Evolutionary conservation across 1,140 invertebrate genomes (phyloP).

Genomic region (Drosophila takahashii): DNA sequence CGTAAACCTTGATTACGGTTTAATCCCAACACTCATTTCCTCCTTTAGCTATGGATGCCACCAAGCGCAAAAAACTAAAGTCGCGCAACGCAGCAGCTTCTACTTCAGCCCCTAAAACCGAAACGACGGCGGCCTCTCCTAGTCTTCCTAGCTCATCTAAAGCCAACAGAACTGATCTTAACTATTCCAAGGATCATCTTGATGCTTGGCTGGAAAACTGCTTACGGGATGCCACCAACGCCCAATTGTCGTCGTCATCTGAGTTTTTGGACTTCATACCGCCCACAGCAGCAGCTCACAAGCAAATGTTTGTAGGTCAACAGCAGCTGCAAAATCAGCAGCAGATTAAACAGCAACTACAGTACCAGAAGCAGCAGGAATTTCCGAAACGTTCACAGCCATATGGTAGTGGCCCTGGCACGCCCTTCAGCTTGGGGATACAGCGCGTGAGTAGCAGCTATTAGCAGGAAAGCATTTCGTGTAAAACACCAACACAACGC

Average conservation of each 20-base stretch:
- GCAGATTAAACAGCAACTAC: constrained; percentile 36
- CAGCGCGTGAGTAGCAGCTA: constrained; percentile 72
- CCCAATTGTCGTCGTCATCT: constrained; percentile 79
- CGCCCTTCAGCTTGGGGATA: constrained; percentile 78
- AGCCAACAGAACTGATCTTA: constrained; percentile 32
- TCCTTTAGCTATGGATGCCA: constrained; percentile 49
- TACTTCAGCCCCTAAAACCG: constrained; percentile 10
- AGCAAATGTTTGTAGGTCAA: constrained; percentile 47
- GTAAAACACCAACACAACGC: constrained; percentile 1
- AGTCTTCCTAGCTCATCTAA: constrained; percentile 27
- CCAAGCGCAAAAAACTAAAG: constrained; percentile 79
- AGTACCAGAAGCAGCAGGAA: constrained; percentile 61
- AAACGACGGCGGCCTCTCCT: constrained; percentile 9
- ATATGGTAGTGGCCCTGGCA: constrained; percentile 49
- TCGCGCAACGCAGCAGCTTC: constrained; percentile 61
- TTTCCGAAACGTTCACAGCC: constrained; percentile 64
- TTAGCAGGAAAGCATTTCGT: constrained; percentile 30
- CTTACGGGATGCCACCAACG: constrained; percentile 75
- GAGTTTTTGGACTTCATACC: constrained; percentile 82
- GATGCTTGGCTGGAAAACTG: constrained; percentile 83
- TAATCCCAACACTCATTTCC: constrained; percentile 1
- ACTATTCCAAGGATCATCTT: constrained; percentile 78
- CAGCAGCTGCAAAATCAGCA: constrained; percentile 46
- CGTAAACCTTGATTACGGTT: too few relatives aligned
- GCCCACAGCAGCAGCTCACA: constrained; percentile 33